These are phyloP conservation scores for Acanthis flammea DNA, from an alignment of 2,797 vertebrate species.

Conservation along the genomic window DNA sequence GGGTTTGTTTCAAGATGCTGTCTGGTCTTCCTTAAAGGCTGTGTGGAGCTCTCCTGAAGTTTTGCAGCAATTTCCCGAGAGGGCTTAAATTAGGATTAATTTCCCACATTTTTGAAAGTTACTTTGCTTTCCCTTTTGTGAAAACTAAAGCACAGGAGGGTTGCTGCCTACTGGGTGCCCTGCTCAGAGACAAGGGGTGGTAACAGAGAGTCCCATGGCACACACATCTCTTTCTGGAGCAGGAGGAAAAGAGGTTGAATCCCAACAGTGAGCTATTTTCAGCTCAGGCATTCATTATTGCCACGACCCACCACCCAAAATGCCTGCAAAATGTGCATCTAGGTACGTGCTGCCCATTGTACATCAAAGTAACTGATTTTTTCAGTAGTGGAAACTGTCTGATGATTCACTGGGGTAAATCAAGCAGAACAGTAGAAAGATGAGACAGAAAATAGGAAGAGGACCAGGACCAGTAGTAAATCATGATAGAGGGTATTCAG, in stretches of 20 bases:
- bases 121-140: background rate
- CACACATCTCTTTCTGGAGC: background rate
- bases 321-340: background rate
- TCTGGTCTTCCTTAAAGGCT: background rate
- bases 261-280: background rate
- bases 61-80: background rate
- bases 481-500: background rate
- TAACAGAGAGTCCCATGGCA: background rate
- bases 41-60: background rate
- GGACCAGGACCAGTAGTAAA: background rate
- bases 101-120: background rate
- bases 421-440: conserved; percentile 17
- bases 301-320: background rate
- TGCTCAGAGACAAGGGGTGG: background rate
- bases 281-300: background rate
- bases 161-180: background rate
- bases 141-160: background rate
- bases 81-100: background rate
- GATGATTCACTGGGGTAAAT: conserved; percentile 8
- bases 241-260: background rate
- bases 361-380: conserved; percentile 35
- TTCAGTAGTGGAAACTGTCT: conserved; percentile 17
- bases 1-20: background rate
- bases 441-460: background rate
- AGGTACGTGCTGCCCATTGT: background rate